A percentile compares a stretch with the other conserved stretches of the same genome.
These are phyloP conservation scores for Dicaeum eximium DNA, from an alignment of 2,113 vertebrate species.

Conservation along the genomic window DNA sequence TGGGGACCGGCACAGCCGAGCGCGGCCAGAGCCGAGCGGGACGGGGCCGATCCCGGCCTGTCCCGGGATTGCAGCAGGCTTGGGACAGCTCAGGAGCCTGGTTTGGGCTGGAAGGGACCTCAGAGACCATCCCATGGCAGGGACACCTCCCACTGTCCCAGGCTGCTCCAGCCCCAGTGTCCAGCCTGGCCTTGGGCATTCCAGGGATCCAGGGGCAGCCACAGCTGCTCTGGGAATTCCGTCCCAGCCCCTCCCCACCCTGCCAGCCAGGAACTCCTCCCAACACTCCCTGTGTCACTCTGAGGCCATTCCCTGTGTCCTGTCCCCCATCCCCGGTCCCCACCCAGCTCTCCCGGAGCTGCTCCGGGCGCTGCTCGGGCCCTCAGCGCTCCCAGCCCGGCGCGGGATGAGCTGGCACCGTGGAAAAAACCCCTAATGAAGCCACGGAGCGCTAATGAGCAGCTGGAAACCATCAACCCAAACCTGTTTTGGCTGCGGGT, in stretches of 20 bases:
- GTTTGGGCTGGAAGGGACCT: no score
- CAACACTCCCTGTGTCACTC: rapidly evolving
- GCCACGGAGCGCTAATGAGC: slow-evolving; percentile 6
- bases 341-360: background rate
- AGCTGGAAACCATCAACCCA: slow-evolving; percentile 19
- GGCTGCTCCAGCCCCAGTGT: background rate
- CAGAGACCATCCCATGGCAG: rapidly evolving
- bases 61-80: background rate
- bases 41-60: background rate
- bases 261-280: rapidly evolving
- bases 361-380: rapidly evolving
- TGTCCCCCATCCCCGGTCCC: background rate
- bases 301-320: background rate
- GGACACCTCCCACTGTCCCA: rapidly evolving
- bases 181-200: rapidly evolving
- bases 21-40: rapidly evolving
- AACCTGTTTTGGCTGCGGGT: slow-evolving; percentile 39
- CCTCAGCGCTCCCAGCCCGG: rapidly evolving
- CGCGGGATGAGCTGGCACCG: background rate
- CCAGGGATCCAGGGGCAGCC: background rate
- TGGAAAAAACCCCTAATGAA: background rate
- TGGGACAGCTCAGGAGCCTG: rapidly evolving
- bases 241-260: background rate
- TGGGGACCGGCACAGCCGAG: background rate
- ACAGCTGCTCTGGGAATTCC: background rate